Evolutionary conservation across 2,113 vertebrate genomes (phyloP), one percentile per base, ranked within the genome.

Genomic region (Laterallus jamaicensis): DNA sequence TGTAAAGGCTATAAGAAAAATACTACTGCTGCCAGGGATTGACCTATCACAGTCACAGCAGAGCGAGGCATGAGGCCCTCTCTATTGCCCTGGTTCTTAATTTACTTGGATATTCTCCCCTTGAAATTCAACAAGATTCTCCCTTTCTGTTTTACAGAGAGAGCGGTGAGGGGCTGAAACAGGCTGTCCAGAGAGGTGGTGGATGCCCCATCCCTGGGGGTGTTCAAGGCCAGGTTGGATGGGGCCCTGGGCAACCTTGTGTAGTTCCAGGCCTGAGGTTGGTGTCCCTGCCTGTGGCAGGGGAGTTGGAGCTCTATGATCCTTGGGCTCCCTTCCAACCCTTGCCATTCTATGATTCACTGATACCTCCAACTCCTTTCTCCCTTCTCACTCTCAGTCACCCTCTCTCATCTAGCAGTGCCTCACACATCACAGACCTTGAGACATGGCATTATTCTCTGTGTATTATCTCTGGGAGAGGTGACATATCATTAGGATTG

Each of bases 401-500:
- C 9, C 5, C 16, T 54, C 20, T 26, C 1, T 1, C 70, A 54
- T 5, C 28, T n/a, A 19, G 26, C 42, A 32, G 28, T 0, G 2
- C 25, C 18, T 42, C 29, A 12, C 6, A n/a, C n/a, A 10, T 10
- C 63, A 52, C 55, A 89, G 21, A 35, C 49, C 17, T 11, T 22
- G n/a, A 71, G 29, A 42, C 14, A 47, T 3, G 15, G 8, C 29
- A 10, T 7, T 13, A 2, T n/a, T 60, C 29, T 56, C 22, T 8
- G 1, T 1, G 9, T 35, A 14, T 44, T 8, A 22, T 10, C n/a
- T 59, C 63, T 75, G 39, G 40, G 15, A 70, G 31, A 71, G 17
- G 42, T n/a, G 71, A 37, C 49, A 60, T 39, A 64, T 8, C 39
- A 42, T 13, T n/a, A 47, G 39, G 14, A 29, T 50, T 58, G 21